Evolutionary conservation across 2,113 vertebrate genomes (phyloP), one percentile per base, ranked within the genome.

Genomic region (Oceanites oceanicus): DNA sequence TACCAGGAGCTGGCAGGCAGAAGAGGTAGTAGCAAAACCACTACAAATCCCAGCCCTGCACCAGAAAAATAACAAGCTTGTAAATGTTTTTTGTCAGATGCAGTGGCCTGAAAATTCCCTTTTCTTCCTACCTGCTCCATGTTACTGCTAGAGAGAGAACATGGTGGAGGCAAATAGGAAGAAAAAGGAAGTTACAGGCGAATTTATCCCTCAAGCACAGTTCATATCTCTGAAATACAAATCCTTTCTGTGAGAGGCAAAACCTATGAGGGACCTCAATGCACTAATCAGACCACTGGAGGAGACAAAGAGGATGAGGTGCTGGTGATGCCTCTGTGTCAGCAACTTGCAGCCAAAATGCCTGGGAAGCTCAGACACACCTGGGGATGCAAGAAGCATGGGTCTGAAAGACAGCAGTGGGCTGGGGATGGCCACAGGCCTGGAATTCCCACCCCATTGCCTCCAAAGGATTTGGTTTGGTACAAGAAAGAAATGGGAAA

Each of bases 231-330:
- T 81, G 55, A 90, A 90, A 80, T 9, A 21, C 11, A 66, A 66
- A 67, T 27, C 5, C 9, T 40, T 91, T 84, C 40, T 38, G 52
- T 75, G 36, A 81, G 47, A 71, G 16, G 11, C 42, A 78, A 75
- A 84, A 63, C 23, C 2, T n/a, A 0, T 0, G 0, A 26, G 27
- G 5, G 18, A 26, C 44, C 32, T 67, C 36, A 62, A 2, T 52
- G 49, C 0, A 1, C 19, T 32, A 22, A 17, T 0, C 16, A 7
- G 45, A 47, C 21, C 16, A 30, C 15, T 74, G 56, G 59, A 53
- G n/a, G 29, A 55, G n/a, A 80, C 7, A 38, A n/a, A 53, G 32
- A 56, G 7, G 12, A 38, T 34, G 42, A 59, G 75, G 5, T 20
- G 32, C 25, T 49, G 68, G 4, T 44, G 45, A 47, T 9, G 4